Percentiles rank a stretch among this genome's conserved stretches.
Evolutionary conservation across 2,888 invertebrate species (phyloP).

Genomic region (Heteromurus nitidus): DNA sequence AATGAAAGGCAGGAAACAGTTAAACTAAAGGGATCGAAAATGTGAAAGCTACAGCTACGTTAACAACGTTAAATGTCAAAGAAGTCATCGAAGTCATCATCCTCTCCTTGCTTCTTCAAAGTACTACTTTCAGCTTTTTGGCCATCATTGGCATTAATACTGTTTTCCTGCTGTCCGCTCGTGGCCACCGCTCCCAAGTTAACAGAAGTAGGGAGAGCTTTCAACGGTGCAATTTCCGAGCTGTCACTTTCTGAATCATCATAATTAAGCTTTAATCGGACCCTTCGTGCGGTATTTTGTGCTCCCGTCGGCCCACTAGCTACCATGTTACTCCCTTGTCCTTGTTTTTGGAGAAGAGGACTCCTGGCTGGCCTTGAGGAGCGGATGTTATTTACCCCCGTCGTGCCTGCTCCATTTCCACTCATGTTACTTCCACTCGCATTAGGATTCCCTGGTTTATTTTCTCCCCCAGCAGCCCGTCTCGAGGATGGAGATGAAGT

Average conservation of each 20-base stretch:
- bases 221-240: slow-evolving; percentile 52
- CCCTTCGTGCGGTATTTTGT: slow-evolving; percentile 29
- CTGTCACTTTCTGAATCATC: slow-evolving; percentile 66
- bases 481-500: neutral
- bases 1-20: too few relatives aligned
- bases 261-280: slow-evolving; percentile 64
- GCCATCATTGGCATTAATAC: slow-evolving; percentile 5
- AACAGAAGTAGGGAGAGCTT: neutral
- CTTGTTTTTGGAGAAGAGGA: neutral
- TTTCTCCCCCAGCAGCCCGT: neutral
- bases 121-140: neutral
- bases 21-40: neutral
- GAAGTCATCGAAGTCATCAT: slow-evolving; percentile 69
- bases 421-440: slow-evolving; percentile 2
- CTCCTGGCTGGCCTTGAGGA: neutral
- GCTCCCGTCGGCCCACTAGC: slow-evolving; percentile 25
- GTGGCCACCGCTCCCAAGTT: slow-evolving; percentile 2
- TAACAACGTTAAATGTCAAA: slow-evolving; percentile 63
- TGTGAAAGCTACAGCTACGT: too few relatives aligned
- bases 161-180: slow-evolving; percentile 7
- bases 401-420: slow-evolving; percentile 23
- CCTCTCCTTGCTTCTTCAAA: slow-evolving; percentile 28
- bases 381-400: neutral
- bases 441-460: slow-evolving; percentile 2
- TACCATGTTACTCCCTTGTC: neutral